Evolutionary conservation across 2,797 vertebrate species (phyloP).

Genomic region (Myripristis murdjan): DNA sequence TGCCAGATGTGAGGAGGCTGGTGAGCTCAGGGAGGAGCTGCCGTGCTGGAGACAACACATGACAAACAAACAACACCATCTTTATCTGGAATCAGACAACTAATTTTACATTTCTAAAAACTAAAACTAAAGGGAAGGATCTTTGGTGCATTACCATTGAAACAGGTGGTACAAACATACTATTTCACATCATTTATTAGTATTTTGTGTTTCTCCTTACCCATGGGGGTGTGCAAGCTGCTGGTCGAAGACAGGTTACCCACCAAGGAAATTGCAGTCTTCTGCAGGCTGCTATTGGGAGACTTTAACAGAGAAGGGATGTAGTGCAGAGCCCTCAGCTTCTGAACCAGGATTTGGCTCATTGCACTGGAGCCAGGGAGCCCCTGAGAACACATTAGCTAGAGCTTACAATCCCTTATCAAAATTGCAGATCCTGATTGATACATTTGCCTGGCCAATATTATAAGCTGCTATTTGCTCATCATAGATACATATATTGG

Average conservation of each 20-base stretch:
- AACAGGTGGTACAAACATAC: not conserved
- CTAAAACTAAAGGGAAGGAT: not conserved
- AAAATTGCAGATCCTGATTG: no score
- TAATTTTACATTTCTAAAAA: no score
- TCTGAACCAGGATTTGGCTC: conserved; percentile 89
- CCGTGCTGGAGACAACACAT: conserved; percentile 77
- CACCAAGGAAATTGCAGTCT: conserved; percentile 87
- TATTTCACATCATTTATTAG: not conserved
- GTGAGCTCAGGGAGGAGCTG: conserved; percentile 89
- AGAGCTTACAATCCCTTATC: not conserved
- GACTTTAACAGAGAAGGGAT: conserved; percentile 87
- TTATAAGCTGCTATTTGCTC: no score
- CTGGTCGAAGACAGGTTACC: conserved; percentile 91
- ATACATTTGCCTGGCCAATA: no score
- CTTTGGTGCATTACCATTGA: not conserved
- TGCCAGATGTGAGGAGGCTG: conserved; percentile 78
- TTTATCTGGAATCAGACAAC: not conserved
- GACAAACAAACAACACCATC: not conserved
- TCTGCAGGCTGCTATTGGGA: conserved; percentile 83
- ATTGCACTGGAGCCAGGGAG: conserved; percentile 88
- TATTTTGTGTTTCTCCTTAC: conserved; percentile 74
- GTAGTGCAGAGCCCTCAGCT: conserved; percentile 84
- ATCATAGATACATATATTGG: no score
- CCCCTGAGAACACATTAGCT: conserved; percentile 7
- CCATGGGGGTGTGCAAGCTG: conserved; percentile 85